Percentiles rank a stretch among this genome's conserved stretches.
Conservation (phyloP, 2,797 vertebrate species). For the Ctenopoma multispine region DNA sequence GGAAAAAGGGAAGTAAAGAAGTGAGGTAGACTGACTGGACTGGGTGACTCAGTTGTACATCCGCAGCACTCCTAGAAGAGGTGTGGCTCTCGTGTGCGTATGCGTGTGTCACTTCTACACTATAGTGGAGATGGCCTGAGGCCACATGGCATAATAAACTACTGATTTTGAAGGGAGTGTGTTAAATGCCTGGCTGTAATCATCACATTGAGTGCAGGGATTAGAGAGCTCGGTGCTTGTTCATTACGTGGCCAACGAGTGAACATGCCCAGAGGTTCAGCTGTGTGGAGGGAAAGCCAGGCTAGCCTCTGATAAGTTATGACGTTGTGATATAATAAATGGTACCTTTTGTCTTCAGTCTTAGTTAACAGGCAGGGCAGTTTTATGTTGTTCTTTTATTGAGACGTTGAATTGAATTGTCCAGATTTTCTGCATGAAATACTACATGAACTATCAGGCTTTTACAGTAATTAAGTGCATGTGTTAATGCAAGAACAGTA, state of each 20-base stretch:
- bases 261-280: constrained; percentile 62
- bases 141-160: constrained; percentile 67
- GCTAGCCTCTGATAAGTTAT: constrained; percentile 40
- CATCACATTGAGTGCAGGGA: constrained; percentile 62
- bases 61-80: constrained; percentile 73
- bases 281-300: constrained; percentile 22
- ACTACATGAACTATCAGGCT: too few relatives aligned
- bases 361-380: constrained; percentile 15
- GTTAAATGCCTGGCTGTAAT: constrained; percentile 68
- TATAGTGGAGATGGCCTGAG: constrained; percentile 57
- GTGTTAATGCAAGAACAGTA: too few relatives aligned
- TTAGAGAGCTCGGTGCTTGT: constrained; percentile 64
- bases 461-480: too few relatives aligned
- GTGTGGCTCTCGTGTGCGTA: constrained; percentile 43
- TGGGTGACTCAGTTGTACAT: constrained; percentile 77
- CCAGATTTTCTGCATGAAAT: too few relatives aligned
- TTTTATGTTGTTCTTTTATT: constrained; percentile 19
- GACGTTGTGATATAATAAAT: constrained; percentile 32
- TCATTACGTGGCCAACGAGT: constrained; percentile 70
- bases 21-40: constrained; percentile 50
- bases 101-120: constrained; percentile 50
- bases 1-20: constrained; percentile 39
- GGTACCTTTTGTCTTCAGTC: constrained; percentile 34
- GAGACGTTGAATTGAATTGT: too few relatives aligned
- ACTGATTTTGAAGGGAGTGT: constrained; percentile 68